A percentile compares a stretch with the other conserved stretches of the same genome.
These are phyloP conservation scores for Eupsittula cactorum DNA, from an alignment of 2,113 vertebrate genomes.

Conservation along the genomic window DNA sequence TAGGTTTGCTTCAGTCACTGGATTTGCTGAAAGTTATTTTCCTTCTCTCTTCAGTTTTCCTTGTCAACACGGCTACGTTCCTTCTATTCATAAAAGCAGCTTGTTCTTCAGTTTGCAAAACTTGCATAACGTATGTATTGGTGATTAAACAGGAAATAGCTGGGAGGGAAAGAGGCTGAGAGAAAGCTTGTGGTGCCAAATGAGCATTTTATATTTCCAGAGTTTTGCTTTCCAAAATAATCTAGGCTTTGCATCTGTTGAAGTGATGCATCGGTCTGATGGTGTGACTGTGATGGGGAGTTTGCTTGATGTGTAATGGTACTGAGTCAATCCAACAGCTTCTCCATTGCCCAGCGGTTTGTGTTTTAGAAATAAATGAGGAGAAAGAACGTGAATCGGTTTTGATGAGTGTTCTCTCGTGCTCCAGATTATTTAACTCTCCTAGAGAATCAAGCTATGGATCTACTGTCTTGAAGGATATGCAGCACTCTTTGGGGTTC, in stretches of 20 bases:
- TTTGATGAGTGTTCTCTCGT: neutral
- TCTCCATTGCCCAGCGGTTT: neutral
- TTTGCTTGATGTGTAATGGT: neutral
- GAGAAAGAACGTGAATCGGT: neutral
- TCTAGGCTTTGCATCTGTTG: neutral
- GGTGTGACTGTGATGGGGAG: neutral
- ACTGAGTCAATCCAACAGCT: neutral
- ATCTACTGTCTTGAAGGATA: neutral
- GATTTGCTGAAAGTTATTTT: neutral
- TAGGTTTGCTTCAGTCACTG: neutral
- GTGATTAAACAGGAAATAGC: neutral
- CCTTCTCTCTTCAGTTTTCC: neutral
- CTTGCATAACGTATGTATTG: neutral
- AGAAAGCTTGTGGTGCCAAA: neutral
- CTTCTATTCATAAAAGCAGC: neutral
- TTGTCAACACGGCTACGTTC: neutral
- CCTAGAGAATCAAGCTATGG: neutral
- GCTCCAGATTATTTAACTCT: neutral
- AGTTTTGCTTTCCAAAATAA: neutral
- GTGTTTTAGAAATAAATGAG: neutral
- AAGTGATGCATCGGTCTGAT: neutral
- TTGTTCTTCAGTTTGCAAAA: neutral
- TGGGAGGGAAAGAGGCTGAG: neutral
- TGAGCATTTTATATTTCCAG: neutral
- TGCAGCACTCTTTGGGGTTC: neutral